Percentiles rank a stretch among this genome's conserved stretches.
Evolutionary conservation across 1,140 invertebrate species (phyloP).

Genomic region (Calosoma granatense): DNA sequence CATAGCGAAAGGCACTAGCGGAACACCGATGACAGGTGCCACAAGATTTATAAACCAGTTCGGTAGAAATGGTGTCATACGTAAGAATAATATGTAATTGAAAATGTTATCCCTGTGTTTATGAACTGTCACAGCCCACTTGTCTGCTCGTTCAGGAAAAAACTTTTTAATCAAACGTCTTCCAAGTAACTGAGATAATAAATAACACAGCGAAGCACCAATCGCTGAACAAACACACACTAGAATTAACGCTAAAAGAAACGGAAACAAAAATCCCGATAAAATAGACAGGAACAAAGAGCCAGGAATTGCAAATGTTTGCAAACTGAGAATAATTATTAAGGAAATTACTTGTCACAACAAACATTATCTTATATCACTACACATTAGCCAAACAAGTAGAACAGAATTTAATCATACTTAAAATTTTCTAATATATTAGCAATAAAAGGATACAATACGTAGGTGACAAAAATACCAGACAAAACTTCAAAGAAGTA

Average conservation of each 20-base stretch:
- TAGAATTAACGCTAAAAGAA: slow-evolving; percentile 75
- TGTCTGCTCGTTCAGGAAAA: slow-evolving; percentile 75
- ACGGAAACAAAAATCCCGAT: slow-evolving; percentile 94
- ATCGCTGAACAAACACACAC: slow-evolving; percentile 95
- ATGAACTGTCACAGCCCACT: slow-evolving; percentile 77
- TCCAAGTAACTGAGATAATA: slow-evolving; percentile 83
- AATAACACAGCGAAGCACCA: slow-evolving; percentile 92
- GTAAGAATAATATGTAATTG: slow-evolving; percentile 93
- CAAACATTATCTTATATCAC: background rate
- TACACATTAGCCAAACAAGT: background rate
- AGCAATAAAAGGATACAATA: slow-evolving; percentile 88
- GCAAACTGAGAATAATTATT: slow-evolving; percentile 58
- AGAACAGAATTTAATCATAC: slow-evolving; percentile 9
- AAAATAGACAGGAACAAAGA: slow-evolving; percentile 96
- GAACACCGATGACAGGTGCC: slow-evolving; percentile 93
- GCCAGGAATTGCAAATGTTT: slow-evolving; percentile 99
- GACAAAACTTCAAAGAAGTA: slow-evolving; percentile 88
- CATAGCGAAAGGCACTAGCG: slow-evolving; percentile 81
- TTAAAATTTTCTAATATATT: too few relatives aligned
- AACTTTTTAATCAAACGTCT: slow-evolving; percentile 75
- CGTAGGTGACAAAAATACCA: slow-evolving; percentile 85
- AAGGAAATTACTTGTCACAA: too few relatives aligned
- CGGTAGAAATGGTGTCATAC: slow-evolving; percentile 94
- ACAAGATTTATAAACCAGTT: slow-evolving; percentile 99
- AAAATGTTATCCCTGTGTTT: slow-evolving; percentile 83